These are phyloP conservation scores for Andricus grossulariae DNA, from an alignment of 1,140 invertebrate genomes.

Conservation along the genomic window DNA sequence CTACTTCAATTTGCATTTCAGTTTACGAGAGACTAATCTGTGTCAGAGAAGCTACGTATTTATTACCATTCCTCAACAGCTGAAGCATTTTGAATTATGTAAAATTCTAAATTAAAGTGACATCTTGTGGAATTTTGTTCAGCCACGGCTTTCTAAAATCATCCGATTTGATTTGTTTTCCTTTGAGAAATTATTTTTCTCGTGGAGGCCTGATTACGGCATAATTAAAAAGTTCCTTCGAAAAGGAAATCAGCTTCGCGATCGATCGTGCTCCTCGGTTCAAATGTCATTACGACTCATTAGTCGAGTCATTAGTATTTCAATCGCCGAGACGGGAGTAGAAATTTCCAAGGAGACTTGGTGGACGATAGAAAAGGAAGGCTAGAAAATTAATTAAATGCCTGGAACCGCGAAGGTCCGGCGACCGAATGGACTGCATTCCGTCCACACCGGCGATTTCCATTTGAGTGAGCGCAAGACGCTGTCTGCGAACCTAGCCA, in stretches of 20 bases:
- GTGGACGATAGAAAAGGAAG: constrained; percentile 16
- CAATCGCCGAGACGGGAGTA: constrained; percentile 37
- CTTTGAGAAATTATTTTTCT: too few relatives aligned
- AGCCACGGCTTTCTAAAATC: too few relatives aligned
- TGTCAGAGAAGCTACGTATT: too few relatives aligned
- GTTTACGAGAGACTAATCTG: neutral
- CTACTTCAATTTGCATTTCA: neutral
- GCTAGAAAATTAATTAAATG: constrained; percentile 57
- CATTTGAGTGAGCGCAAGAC: too few relatives aligned
- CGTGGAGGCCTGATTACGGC: constrained; percentile 27
- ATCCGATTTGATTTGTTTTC: too few relatives aligned
- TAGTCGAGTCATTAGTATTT: constrained; percentile 54
- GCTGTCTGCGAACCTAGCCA: too few relatives aligned
- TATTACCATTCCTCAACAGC: too few relatives aligned
- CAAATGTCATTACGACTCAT: constrained; percentile 39
- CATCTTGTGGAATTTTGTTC: too few relatives aligned
- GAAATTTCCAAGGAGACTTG: constrained; percentile 39
- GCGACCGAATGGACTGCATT: too few relatives aligned
- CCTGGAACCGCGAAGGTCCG: constrained; percentile 11
- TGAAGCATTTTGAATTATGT: too few relatives aligned
- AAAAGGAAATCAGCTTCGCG: neutral
- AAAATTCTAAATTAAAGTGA: too few relatives aligned
- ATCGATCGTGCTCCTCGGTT: constrained; percentile 32
- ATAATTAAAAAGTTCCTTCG: constrained; percentile 47
- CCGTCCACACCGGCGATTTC: too few relatives aligned